Percentiles rank a stretch among this genome's conserved stretches.
Evolutionary conservation across 2,113 vertebrate genomes (phyloP).

Genomic region (Stegostoma tigrinum): DNA sequence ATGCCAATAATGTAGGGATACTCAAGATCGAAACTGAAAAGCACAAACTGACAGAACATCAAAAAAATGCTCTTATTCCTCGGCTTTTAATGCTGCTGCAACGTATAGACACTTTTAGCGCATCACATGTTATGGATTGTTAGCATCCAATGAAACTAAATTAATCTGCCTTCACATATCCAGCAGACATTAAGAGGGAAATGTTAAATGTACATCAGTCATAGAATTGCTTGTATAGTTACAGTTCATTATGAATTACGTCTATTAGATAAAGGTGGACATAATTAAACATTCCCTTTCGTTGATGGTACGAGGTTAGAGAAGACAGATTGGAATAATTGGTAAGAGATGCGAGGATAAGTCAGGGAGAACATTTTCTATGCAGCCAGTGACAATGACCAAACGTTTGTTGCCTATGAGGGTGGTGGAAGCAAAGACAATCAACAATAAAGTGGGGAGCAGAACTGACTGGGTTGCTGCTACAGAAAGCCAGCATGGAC

Average conservation of each 20-base stretch:
- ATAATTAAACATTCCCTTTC: neutral
- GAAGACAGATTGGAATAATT: no score
- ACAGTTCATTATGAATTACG: neutral
- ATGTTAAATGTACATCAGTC: neutral
- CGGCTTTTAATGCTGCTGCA: neutral
- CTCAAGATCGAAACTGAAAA: neutral
- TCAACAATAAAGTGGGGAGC: neutral
- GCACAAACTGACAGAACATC: neutral
- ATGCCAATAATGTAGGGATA: neutral
- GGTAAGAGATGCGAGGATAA: neutral
- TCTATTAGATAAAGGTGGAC: neutral
- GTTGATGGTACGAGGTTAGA: neutral
- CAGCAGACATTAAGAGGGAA: neutral
- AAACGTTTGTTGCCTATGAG: neutral
- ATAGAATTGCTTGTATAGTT: neutral
- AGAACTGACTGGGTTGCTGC: neutral
- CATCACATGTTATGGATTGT: neutral
- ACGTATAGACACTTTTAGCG: neutral
- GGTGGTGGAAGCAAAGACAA: neutral
- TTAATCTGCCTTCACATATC: slow-evolving; percentile 8
- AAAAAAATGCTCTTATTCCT: neutral
- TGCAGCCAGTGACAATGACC: neutral
- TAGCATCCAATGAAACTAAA: slow-evolving; percentile 27
- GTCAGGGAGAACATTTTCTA: neutral
- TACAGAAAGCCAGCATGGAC: neutral